Evolutionary conservation across 2,888 invertebrate genomes (phyloP).

Genomic region (Rotaria socialis): DNA sequence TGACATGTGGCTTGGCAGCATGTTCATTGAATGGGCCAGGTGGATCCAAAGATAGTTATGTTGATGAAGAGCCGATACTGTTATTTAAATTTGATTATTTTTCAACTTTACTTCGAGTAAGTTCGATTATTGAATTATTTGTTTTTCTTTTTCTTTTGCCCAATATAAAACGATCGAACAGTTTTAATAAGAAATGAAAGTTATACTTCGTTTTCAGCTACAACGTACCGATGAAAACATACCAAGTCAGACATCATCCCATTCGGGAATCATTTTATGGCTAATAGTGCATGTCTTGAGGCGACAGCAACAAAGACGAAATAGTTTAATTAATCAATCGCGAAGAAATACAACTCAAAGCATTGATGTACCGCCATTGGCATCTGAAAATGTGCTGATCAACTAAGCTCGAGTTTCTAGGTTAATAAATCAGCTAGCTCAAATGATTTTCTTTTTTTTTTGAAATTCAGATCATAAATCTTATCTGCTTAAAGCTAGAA

Average conservation of each 20-base stretch:
- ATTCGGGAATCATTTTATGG: background rate
- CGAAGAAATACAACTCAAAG: background rate
- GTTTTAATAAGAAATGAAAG: no score
- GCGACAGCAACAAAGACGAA: background rate
- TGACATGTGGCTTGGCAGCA: constrained; percentile 28
- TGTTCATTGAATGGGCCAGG: constrained; percentile 25
- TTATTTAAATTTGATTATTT: constrained; percentile 34
- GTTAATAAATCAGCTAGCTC: background rate
- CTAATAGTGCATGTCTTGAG: background rate
- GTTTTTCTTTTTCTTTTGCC: no score
- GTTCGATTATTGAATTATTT: background rate
- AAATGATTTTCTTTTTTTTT: background rate
- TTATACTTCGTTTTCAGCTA: background rate
- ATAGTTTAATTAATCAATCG: background rate
- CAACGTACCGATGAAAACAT: background rate
- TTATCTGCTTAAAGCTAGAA: background rate
- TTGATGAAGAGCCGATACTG: constrained; percentile 9
- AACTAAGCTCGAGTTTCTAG: background rate
- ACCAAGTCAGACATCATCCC: background rate
- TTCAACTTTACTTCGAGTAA: constrained; percentile 10
- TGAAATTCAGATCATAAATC: background rate
- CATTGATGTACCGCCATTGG: background rate
- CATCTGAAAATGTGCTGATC: background rate
- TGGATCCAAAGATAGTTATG: constrained; percentile 30
- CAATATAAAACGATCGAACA: background rate